Evolutionary conservation across 2,888 invertebrate genomes (phyloP), one percentile per base, ranked within the genome.

Genomic region (Drosophila lacicola): DNA sequence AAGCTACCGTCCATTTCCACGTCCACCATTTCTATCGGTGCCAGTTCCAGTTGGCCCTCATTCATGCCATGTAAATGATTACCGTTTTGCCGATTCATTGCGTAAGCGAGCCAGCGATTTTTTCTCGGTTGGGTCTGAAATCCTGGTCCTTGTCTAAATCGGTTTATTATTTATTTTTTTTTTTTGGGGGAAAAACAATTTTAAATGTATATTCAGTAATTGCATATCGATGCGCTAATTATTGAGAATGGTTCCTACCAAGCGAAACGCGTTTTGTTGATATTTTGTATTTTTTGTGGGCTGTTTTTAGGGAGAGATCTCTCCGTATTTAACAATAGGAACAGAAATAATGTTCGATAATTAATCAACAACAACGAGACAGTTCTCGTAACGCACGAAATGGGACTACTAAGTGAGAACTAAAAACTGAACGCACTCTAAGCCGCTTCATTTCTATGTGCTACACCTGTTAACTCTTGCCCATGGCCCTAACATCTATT

Each of bases 261-360:
- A 75, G 62, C 58, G 70, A 78, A 81, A 67, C 70, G 67, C 67
- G 79, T 71, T 81, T 70, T 70, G 57, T 72, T 72, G 60, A 61
- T 78, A 63, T 73, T 69, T 71, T 81, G 44, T 78, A 72, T 78
- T 74, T 78, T 74, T 67, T 72, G 58, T 72, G 70, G 55, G 45
- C 55, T 63, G 66, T 76, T 67, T 72, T 76, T 71, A 34, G 42
- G 67, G 84, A 81, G 77, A 80, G 44, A 71, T 67, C 51, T 81
- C 71, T 82, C 84, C 82, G 74, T 71, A 67, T 78, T 84, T 69
- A 75, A 84, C 79, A 76, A 80, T 85, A 70, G 77, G 66, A 76
- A 82, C 83, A 76, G 70, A 72, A 82, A 82, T 78, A 71, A 74
- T 80, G 70, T 68, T 82, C 56, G 53, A 80, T 70, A 82, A 85